Evolutionary conservation across 2,797 vertebrate species (phyloP).

Genomic region (Acropternis orthonyx): DNA sequence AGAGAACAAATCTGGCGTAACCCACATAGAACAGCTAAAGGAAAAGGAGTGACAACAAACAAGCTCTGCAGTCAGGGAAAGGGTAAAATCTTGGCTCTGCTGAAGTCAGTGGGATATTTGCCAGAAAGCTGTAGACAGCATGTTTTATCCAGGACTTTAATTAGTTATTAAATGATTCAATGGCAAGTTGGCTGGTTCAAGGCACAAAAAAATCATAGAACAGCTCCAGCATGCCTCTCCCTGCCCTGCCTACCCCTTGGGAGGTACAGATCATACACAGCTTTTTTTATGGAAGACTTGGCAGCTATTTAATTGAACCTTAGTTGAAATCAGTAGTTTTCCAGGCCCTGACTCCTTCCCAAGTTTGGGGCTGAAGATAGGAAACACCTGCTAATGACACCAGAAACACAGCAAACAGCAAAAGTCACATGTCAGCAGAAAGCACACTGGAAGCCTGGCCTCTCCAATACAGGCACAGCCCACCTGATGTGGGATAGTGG

Average conservation of each 20-base stretch:
- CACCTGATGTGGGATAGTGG: not conserved
- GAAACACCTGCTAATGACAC: conserved; percentile 43
- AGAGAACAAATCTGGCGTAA: not conserved
- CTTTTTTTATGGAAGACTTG: conserved; percentile 7
- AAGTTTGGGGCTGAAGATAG: conserved; percentile 19
- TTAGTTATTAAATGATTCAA: conserved; percentile 55
- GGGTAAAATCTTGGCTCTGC: conserved; percentile 29
- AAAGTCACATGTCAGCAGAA: not conserved
- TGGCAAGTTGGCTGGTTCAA: conserved; percentile 33
- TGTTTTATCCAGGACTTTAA: conserved; percentile 59
- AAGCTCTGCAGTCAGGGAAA: conserved; percentile 31
- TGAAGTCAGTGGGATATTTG: not conserved
- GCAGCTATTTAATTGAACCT: conserved; percentile 46
- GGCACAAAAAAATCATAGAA: not conserved
- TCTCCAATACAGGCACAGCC: not conserved
- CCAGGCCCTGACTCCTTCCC: conserved; percentile 12
- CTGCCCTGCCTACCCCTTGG: conserved; percentile 13
- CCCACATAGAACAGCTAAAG: not conserved
- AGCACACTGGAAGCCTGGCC: not conserved
- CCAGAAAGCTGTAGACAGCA: conserved; percentile 40
- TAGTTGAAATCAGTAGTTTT: not conserved
- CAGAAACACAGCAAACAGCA: not conserved
- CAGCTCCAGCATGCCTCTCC: conserved; percentile 32
- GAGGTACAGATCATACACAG: conserved; percentile 10
- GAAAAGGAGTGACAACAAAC: conserved; percentile 3